Evolutionary conservation across 2,113 vertebrate genomes (phyloP), one percentile per base, ranked within the genome.

Genomic region (Bungarus multicinctus): DNA sequence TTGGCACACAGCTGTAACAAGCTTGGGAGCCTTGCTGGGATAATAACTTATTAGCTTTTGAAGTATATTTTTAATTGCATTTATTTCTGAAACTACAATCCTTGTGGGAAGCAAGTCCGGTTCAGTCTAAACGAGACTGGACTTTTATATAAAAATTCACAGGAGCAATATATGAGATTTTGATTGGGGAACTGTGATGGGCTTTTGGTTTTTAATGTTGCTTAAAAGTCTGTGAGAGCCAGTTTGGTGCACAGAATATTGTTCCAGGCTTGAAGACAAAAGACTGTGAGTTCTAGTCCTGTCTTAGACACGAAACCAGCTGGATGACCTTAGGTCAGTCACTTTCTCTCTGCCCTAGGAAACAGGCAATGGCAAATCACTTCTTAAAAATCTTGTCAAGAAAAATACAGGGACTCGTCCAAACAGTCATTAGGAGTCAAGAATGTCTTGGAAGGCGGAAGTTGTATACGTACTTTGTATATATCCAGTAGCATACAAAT

Each of bases 401-500:
- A 74, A 74, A 34, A 74, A 3, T 74, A 34, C 16, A 74, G 16
- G n/a, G n/a, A 39, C 16, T 74, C 0, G 4, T 39, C 69, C 6
- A 6, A 5, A 16, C 5, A 74, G 69, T 74, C 6, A 34, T 16
- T n/a, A 74, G n/a, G n/a, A 39, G 69, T 81, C n/a, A 39, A 6
- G 69, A 39, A 74, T 74, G n/a, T 20, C n/a, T 74, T 39, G 69
- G 69, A 39, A 39, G 64, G 16, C 64, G 6, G 47, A 50, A 50
- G 47, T 9, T 14, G 64, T 16, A 7, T 34, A 74, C 64, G 2
- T 18, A 34, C 22, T 23, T 11, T 43, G 27, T 10, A 74, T 20
- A 6, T 55, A 22, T 2, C 0, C 0, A 0, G 34, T 86, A 64
- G 89, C 90, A 11, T 93, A 64, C 27, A 9, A 39, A 91, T n/a